A percentile compares a stretch with the other conserved stretches of the same genome.
Evolutionary conservation across 2,113 vertebrate genomes (phyloP).

Genomic region (Ia io): DNA sequence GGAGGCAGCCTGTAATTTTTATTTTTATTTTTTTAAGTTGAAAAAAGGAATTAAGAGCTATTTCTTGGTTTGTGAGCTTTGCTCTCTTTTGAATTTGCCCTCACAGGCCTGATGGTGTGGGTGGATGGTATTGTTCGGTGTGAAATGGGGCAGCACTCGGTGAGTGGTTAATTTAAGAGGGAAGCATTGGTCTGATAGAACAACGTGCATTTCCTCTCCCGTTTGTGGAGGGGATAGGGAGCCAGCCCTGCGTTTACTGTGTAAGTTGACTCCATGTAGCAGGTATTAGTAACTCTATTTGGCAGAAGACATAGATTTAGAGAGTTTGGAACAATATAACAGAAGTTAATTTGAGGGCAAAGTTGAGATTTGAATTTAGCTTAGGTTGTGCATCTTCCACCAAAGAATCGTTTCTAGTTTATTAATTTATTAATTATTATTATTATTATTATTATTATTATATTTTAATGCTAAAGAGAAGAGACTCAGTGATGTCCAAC

Average conservation of each 20-base stretch:
- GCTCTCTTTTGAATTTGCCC: slow-evolving; percentile 44
- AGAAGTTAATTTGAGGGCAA: neutral
- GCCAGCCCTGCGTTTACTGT: neutral
- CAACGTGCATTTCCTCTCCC: slow-evolving; percentile 16
- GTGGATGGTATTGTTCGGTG: slow-evolving; percentile 37
- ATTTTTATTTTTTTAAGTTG: slow-evolving; percentile 7
- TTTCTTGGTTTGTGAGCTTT: slow-evolving; percentile 36
- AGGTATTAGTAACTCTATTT: neutral
- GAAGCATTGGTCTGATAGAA: slow-evolving; percentile 49
- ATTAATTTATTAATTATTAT: neutral
- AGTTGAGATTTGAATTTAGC: neutral
- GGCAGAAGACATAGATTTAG: neutral
- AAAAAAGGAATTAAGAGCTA: slow-evolving; percentile 23
- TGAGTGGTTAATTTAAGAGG: slow-evolving; percentile 47
- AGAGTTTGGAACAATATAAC: neutral
- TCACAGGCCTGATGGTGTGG: slow-evolving; percentile 44
- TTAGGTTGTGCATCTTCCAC: neutral
- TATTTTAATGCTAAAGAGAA: neutral
- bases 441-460: neutral
- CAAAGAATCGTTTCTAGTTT: neutral
- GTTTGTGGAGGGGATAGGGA: neutral
- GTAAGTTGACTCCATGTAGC: neutral
- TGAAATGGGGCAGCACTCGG: slow-evolving; percentile 52
- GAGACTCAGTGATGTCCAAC: neutral
- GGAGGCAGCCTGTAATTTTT: slow-evolving; percentile 37